phyloP scores from a whole-genome alignment of 2,797 vertebrate genomes.

The Choloepus didactylus region DNA sequence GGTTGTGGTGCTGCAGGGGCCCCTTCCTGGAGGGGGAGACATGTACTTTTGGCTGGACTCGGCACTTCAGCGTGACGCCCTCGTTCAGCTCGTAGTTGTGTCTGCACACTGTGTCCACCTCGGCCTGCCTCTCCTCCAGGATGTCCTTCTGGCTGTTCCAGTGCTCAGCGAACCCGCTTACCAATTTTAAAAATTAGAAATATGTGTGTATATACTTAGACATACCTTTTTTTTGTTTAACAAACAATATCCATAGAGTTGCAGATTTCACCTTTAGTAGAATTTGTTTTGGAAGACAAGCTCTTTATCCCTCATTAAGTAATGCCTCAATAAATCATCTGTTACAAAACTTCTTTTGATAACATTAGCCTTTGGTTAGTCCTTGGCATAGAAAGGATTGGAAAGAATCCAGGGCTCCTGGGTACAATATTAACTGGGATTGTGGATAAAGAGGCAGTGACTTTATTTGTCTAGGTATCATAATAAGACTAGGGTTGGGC shows the following conservation, averaged over 20 bases:
- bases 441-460: no score
- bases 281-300: neutral
- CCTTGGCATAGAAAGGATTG: neutral
- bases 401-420: neutral
- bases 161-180: rapidly evolving
- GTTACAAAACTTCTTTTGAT: neutral
- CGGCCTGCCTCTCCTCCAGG: neutral
- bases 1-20: neutral
- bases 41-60: neutral
- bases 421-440: neutral
- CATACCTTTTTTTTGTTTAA: neutral
- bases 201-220: neutral
- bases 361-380: neutral
- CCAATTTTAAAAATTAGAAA: neutral
- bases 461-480: neutral
- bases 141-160: neutral
- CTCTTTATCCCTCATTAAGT: neutral
- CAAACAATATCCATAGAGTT: neutral
- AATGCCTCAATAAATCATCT: neutral
- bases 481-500: neutral
- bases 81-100: neutral
- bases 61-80: neutral
- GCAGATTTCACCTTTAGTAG: neutral
- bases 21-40: slow-evolving; percentile 42
- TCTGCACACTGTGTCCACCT: rapidly evolving